These are phyloP conservation scores for Phaenicophaeus curvirostris DNA, from an alignment of 2,797 vertebrate species.

Conservation along the genomic window DNA sequence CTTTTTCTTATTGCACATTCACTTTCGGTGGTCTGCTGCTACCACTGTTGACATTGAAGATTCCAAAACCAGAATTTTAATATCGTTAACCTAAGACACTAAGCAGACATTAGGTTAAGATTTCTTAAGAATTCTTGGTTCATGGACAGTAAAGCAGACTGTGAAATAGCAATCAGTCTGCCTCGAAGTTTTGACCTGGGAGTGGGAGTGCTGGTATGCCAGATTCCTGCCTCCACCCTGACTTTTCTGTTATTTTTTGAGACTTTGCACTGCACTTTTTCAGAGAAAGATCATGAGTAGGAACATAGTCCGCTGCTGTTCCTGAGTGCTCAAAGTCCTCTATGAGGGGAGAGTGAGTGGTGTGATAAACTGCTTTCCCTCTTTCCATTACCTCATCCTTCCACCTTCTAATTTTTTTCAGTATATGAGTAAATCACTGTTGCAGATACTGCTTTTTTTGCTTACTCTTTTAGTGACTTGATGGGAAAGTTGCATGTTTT, in stretches of 20 bases:
- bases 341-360: not conserved
- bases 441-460: not conserved
- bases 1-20: not conserved
- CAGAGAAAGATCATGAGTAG: conserved; percentile 14
- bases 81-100: not conserved
- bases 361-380: conserved; percentile 35
- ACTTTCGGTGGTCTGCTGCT: not conserved
- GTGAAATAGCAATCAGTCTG: not conserved
- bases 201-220: conserved; percentile 50
- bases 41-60: not conserved
- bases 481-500: not conserved
- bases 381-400: conserved; percentile 53
- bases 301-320: not conserved
- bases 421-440: not conserved
- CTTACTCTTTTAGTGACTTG: not conserved
- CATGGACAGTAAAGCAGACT: not conserved
- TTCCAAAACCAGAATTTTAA: not conserved
- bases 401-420: not conserved
- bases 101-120: not conserved
- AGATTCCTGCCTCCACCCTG: conserved; percentile 20
- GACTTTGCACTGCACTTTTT: conserved; percentile 13
- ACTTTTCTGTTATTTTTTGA: not conserved
- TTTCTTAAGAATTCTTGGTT: not conserved
- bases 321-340: not conserved
- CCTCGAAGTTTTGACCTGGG: conserved; percentile 1